phyloP scores from a whole-genome alignment of 2,113 vertebrate genomes.

The Pangasianodon hypophthalmus region DNA sequence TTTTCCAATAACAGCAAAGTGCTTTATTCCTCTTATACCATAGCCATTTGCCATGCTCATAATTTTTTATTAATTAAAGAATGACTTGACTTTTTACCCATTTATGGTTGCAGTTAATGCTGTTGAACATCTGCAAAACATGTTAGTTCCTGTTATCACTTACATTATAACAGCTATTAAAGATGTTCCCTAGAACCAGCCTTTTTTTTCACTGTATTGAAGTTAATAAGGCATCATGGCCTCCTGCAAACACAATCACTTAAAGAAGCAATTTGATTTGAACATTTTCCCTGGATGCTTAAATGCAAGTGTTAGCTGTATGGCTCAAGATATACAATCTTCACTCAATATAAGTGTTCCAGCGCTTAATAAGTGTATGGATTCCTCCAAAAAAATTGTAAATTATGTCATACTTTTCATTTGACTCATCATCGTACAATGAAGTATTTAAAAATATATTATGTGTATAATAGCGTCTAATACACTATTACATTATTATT shows the following conservation, averaged over 20 bases:
- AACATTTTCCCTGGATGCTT: not conserved
- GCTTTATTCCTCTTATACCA: not conserved
- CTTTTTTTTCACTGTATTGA: not conserved
- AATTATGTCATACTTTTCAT: not conserved
- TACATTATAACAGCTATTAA: not conserved
- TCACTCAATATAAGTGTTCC: not conserved
- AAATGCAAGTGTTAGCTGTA: not conserved
- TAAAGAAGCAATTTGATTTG: slow-evolving; percentile 3
- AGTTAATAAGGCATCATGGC: not conserved
- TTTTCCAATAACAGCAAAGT: not conserved
- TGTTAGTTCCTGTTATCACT: not conserved
- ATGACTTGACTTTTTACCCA: not conserved
- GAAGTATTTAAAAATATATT: not conserved
- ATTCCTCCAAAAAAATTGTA: not conserved
- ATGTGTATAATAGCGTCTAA: not conserved
- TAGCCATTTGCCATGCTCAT: not conserved
- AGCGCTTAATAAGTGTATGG: no score
- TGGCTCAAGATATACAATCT: not conserved
- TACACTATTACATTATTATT: not conserved
- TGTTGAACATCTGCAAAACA: not conserved
- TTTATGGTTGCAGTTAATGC: not conserved
- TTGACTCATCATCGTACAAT: not conserved
- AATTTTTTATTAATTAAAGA: not conserved
- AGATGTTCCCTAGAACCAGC: not conserved
- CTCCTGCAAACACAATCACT: not conserved